Conservation (phyloP, 2,113 vertebrate species). For the Mormyrus lacerda region DNA sequence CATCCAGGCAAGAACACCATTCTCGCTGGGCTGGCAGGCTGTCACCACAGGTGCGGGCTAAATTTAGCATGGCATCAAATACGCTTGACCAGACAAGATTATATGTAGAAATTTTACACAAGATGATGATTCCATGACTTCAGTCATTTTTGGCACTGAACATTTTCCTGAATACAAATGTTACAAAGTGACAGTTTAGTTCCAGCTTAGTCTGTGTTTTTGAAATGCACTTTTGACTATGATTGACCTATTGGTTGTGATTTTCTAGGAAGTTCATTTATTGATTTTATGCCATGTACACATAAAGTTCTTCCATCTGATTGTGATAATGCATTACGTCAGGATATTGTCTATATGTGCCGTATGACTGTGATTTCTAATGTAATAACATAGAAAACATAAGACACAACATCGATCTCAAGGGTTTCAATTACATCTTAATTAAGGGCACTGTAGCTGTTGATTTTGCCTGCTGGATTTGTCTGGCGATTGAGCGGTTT, state of each 20-base stretch:
- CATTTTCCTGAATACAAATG: not conserved
- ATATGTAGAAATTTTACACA: not conserved
- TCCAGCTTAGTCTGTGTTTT: not conserved
- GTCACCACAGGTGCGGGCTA: constrained; percentile 86
- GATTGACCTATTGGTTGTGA: not conserved
- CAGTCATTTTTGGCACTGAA: not conserved
- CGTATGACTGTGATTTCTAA: not conserved
- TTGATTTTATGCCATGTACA: not conserved
- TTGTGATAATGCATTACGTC: not conserved
- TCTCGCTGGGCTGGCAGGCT: constrained; percentile 96
- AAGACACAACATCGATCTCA: not conserved
- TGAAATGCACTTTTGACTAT: not conserved
- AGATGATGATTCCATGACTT: not conserved
- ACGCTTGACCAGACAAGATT: not conserved
- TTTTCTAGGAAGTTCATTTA: not conserved
- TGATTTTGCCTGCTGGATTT: not conserved
- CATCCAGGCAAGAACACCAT: constrained; percentile 90
- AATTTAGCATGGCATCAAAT: constrained; percentile 48
- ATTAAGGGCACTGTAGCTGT: not conserved
- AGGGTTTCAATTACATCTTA: not conserved
- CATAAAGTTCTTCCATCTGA: not conserved
- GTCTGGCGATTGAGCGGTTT: not conserved
- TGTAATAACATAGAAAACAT: not conserved
- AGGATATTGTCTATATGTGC: not conserved
- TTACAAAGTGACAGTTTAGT: not conserved